Evolutionary conservation across 2,888 invertebrate genomes (phyloP).

Genomic region (Synergus laeviventris): DNA sequence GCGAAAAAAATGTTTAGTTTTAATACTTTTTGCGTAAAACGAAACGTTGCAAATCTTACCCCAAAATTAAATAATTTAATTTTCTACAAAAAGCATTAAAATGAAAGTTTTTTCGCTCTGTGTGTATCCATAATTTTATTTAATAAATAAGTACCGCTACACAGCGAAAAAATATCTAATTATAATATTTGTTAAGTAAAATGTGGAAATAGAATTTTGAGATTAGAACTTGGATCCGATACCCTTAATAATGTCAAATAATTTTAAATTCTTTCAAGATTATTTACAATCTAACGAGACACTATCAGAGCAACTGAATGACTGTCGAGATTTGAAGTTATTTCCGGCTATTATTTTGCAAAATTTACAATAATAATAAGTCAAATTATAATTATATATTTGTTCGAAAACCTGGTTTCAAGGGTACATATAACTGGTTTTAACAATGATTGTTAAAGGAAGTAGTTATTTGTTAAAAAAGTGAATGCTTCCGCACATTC

Average conservation of each 20-base stretch:
- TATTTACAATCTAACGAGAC: neutral
- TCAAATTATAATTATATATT: slow-evolving; percentile 8
- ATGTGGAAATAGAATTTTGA: too few relatives aligned
- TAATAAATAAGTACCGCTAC: too few relatives aligned
- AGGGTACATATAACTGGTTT: neutral
- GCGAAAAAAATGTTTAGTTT: too few relatives aligned
- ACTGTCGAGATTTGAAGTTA: neutral
- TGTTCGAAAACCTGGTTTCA: neutral
- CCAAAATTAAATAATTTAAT: too few relatives aligned
- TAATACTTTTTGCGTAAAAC: too few relatives aligned
- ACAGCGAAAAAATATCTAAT: too few relatives aligned
- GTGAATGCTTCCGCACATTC: neutral
- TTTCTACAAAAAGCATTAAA: too few relatives aligned
- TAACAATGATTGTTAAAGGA: neutral
- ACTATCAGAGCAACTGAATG: neutral
- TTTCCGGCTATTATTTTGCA: neutral
- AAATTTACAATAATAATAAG: neutral
- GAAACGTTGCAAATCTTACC: too few relatives aligned
- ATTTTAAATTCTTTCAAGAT: neutral
- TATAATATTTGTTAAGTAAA: too few relatives aligned
- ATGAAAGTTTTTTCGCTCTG: too few relatives aligned
- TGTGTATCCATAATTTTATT: too few relatives aligned
- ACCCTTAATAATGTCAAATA: neutral
- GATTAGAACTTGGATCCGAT: too few relatives aligned
- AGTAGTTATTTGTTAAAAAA: neutral